A percentile compares a stretch with the other conserved stretches of the same genome.
phyloP scores from a whole-genome alignment of 2,888 invertebrate species.

The Callosobruchus maculatus region DNA sequence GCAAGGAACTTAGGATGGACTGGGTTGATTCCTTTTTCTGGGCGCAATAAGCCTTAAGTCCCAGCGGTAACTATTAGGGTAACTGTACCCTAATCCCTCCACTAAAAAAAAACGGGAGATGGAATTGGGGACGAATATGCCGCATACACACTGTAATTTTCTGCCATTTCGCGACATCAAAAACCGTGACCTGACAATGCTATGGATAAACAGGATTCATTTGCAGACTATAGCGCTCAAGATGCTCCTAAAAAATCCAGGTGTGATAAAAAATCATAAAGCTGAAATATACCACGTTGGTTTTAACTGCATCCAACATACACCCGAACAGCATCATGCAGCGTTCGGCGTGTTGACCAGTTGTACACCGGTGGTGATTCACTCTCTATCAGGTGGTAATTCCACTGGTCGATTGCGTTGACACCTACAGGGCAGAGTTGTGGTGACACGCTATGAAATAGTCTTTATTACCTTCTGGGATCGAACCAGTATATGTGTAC shows the following conservation, averaged over 20 bases:
- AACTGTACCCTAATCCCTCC: too few species aligned
- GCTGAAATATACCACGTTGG: constrained; percentile 45
- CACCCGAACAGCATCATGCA: constrained; percentile 45
- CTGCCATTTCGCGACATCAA: too few species aligned
- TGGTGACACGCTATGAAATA: constrained; percentile 50
- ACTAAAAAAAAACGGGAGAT: too few species aligned
- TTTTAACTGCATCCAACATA: constrained; percentile 46
- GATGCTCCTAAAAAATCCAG: constrained; percentile 12
- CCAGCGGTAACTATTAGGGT: too few species aligned
- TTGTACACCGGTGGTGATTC: neutral
- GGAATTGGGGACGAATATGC: too few species aligned
- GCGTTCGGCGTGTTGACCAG: neutral
- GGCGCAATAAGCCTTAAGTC: too few species aligned
- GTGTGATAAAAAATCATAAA: constrained; percentile 46
- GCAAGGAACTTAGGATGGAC: too few species aligned
- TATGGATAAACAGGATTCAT: neutral
- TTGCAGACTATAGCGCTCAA: neutral
- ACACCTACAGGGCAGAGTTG: constrained; percentile 48
- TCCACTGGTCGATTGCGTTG: constrained; percentile 34
- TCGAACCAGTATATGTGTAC: constrained; percentile 43
- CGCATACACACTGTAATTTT: too few species aligned
- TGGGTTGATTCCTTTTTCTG: too few species aligned
- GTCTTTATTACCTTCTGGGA: constrained; percentile 47
- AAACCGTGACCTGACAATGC: too few species aligned
- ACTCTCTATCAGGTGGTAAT: neutral